Evolutionary conservation across 2,888 invertebrate species (phyloP).

Genomic region (Thymelicus lineola): DNA sequence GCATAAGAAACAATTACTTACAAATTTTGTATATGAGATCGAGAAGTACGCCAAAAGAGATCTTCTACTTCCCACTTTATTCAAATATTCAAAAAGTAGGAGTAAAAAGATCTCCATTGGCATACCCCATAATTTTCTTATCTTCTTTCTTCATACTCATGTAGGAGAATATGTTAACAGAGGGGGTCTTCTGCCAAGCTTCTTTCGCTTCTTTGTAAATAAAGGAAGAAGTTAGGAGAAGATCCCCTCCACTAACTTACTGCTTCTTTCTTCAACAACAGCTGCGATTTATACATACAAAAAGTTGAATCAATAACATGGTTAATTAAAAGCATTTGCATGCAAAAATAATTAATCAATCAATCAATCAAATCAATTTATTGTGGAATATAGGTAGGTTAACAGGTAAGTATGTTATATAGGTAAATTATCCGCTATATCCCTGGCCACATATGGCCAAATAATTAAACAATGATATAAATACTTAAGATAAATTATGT

Average conservation of each 20-base stretch:
- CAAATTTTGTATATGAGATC: background rate
- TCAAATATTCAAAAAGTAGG: slow-evolving; percentile 19
- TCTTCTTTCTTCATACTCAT: background rate
- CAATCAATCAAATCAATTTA: too few species aligned
- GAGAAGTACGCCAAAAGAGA: slow-evolving; percentile 20
- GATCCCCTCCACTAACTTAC: slow-evolving; percentile 11
- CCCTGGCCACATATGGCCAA: too few species aligned
- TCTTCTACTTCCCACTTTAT: slow-evolving; percentile 29
- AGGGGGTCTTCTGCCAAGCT: slow-evolving; percentile 16
- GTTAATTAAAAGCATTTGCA: too few species aligned
- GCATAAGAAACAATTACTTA: too few species aligned
- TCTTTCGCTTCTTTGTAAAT: slow-evolving; percentile 1
- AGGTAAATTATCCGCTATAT: too few species aligned
- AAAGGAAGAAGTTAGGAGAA: slow-evolving; percentile 17
- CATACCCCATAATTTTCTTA: slow-evolving; percentile 10
- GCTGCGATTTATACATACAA: too few species aligned
- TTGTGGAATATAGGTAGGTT: too few species aligned
- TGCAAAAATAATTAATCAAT: too few species aligned
- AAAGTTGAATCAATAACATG: too few species aligned
- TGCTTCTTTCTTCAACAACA: background rate
- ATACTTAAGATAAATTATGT: too few species aligned
- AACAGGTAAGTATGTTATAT: too few species aligned
- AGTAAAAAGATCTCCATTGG: slow-evolving; percentile 30
- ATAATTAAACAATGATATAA: too few species aligned
- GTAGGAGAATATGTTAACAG: background rate